Evolutionary conservation across 1,140 invertebrate species (phyloP).

Genomic region (Saxidomus purpurata): DNA sequence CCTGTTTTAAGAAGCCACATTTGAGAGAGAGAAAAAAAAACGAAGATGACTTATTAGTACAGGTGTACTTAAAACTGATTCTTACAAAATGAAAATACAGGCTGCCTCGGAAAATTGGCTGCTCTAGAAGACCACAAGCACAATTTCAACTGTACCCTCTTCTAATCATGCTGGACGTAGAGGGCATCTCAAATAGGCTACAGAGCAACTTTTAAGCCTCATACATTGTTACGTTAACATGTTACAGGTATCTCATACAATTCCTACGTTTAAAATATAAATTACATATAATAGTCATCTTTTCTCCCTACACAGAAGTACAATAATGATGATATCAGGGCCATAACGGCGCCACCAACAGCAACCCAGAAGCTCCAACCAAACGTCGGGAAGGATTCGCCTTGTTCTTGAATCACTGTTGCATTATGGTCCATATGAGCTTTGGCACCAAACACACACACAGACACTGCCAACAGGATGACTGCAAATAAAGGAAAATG

Average conservation of each 20-base stretch:
- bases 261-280: not conserved
- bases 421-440: constrained; percentile 76
- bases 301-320: constrained; percentile 81
- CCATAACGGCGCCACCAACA: constrained; percentile 76
- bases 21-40: too few relatives aligned
- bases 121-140: not conserved
- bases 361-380: constrained; percentile 84
- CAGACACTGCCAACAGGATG: constrained; percentile 78
- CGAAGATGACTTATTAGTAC: too few relatives aligned
- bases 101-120: not conserved
- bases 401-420: constrained; percentile 69
- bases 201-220: not conserved
- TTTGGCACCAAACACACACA: constrained; percentile 82
- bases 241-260: not conserved
- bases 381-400: constrained; percentile 68
- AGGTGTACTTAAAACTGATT: too few relatives aligned
- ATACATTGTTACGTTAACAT: not conserved
- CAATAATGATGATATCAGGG: constrained; percentile 79
- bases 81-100: too few relatives aligned
- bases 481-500: constrained; percentile 71
- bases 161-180: not conserved
- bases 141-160: not conserved
- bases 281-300: constrained; percentile 68
- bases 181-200: not conserved
- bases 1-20: too few relatives aligned